Evolutionary conservation across 2,797 vertebrate genomes (phyloP).

Genomic region (Eulemur coronatus): DNA sequence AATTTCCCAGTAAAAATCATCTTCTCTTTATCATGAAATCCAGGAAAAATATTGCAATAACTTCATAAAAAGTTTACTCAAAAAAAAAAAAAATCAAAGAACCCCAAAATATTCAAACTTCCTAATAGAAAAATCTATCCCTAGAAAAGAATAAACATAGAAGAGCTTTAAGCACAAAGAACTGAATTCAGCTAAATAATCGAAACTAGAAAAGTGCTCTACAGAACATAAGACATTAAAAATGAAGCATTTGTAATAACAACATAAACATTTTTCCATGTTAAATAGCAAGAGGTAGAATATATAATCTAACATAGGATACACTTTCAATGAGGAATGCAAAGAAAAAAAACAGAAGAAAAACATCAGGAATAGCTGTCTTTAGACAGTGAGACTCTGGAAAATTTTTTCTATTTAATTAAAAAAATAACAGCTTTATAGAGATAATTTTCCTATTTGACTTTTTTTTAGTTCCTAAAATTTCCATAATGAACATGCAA

Average conservation of each 20-base stretch:
- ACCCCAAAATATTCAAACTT: neutral
- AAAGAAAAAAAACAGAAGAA: neutral
- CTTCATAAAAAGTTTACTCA: neutral
- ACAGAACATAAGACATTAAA: neutral
- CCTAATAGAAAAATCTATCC: neutral
- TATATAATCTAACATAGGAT: neutral
- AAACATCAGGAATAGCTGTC: neutral
- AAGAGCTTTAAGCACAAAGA: neutral
- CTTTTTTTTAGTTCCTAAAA: neutral
- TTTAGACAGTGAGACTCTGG: neutral
- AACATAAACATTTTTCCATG: neutral
- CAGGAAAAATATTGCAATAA: neutral
- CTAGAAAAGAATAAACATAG: neutral
- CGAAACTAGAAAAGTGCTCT: neutral
- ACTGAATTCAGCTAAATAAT: neutral
- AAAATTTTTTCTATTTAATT: neutral
- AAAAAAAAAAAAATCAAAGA: neutral
- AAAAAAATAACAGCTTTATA: neutral
- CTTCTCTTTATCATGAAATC: neutral
- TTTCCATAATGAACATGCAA: neutral
- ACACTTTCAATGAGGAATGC: neutral
- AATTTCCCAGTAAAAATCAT: slow-evolving; percentile 28
- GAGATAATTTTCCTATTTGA: neutral
- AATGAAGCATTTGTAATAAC: neutral
- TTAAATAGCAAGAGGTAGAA: neutral